These are phyloP conservation scores for Wasmannia auropunctata DNA, from an alignment of 1,140 invertebrate genomes.

Conservation along the genomic window DNA sequence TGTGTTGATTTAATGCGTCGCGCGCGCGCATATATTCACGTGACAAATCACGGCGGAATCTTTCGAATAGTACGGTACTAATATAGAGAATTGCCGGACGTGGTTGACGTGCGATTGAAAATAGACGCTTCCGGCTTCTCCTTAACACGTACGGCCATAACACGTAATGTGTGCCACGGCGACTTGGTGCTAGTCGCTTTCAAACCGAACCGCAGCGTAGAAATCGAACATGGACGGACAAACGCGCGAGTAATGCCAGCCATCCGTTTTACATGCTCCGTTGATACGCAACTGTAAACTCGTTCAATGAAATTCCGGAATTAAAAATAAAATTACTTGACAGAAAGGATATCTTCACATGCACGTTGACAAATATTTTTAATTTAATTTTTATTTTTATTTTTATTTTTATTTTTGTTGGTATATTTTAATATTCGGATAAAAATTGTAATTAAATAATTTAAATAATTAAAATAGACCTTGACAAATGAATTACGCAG, in stretches of 20 bases:
- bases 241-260: neutral
- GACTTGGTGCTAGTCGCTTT: constrained; percentile 46
- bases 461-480: neutral
- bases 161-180: constrained; percentile 65
- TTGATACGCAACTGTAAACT: neutral
- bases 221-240: constrained; percentile 28
- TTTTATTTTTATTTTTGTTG: too few relatives aligned
- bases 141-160: constrained; percentile 50
- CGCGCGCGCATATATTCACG: constrained; percentile 34
- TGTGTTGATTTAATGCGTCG: constrained; percentile 38
- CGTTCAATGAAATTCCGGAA: neutral
- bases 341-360: too few relatives aligned
- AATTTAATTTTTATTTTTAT: too few relatives aligned
- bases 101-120: constrained; percentile 69
- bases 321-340: neutral
- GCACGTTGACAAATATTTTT: neutral
- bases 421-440: neutral
- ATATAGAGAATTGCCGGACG: constrained; percentile 66
- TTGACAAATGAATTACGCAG: neutral
- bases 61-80: constrained; percentile 50
- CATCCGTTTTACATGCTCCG: neutral
- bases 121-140: constrained; percentile 71
- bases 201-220: constrained; percentile 34
- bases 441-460: neutral
- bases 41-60: constrained; percentile 38